Base-by-base conservation (phyloP, 2,888 invertebrate genomes). In the Homarus gammarus region DNA sequence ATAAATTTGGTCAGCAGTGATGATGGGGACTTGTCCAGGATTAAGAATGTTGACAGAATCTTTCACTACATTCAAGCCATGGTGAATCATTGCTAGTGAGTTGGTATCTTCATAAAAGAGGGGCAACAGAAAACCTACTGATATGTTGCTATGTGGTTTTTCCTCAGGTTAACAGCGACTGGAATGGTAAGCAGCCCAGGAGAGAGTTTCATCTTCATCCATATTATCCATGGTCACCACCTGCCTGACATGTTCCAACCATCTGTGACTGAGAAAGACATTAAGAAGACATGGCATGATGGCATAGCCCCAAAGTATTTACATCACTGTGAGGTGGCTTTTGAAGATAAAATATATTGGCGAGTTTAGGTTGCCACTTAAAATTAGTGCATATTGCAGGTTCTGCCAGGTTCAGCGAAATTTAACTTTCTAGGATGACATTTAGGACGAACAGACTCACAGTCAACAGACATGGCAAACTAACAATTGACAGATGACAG, bases 21-120 rank as follows among this genome's bases (percentile, higher is more conserved):
- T 78, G 6, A 78, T 49, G 12, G 78, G 44, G 78, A 78, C 78
- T 36, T 78, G 78, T 8, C 12, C 27, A 33, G 78, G 78, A 27
- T 78, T 78, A 10, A 78, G 78, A 38, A 36, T 10, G 12, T 33
- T 15, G 36, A 73, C 22, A 73, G 73, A 10, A 73, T 73, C 73
- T 22, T 27, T 73, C 36, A 73, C 73, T 73, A 36, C 36, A 38
- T 73, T 22, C 73, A 33, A 36, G 36, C n/a, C 31, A 22, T 73
- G 36, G 10, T 38, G 31, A 18, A 73, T 38, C 8, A 38, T 73
- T 33, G 73, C 73, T 36, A 73, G 36, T 33, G 73, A 73, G 22
- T 73, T 33, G 36, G 73, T 56, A 56, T 10, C 15, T 18, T 68
- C 68, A 27, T 68, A 22, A 27, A 68, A 68, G 12, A 68, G 27